Evolutionary conservation across 2,888 invertebrate genomes (phyloP).

Genomic region (Pachydiplax longipennis): DNA sequence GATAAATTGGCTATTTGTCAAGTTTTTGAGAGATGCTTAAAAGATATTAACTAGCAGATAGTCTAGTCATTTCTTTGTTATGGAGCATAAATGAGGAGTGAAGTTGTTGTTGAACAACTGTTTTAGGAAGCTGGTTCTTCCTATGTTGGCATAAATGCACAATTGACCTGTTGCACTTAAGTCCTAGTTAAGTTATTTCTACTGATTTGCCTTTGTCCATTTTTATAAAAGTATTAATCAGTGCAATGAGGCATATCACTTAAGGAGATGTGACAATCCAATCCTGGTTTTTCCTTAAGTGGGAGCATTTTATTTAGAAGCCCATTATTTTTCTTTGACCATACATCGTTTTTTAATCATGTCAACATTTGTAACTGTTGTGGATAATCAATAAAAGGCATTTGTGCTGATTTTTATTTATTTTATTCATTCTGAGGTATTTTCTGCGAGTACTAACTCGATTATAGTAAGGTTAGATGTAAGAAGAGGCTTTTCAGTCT

Average conservation of each 20-base stretch:
- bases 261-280: background rate
- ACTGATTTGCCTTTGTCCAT: background rate
- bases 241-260: background rate
- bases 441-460: no score
- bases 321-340: slow-evolving; percentile 5
- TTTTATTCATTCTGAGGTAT: background rate
- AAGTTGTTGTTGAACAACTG: background rate
- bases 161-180: slow-evolving; percentile 18
- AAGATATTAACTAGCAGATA: slow-evolving; percentile 21
- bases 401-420: background rate
- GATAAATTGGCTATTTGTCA: background rate
- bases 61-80: slow-evolving; percentile 8
- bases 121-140: slow-evolving; percentile 32
- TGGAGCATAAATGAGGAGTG: slow-evolving; percentile 3
- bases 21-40: background rate
- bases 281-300: background rate
- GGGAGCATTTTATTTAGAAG: slow-evolving; percentile 19
- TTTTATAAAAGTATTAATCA: slow-evolving; percentile 16
- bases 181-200: background rate
- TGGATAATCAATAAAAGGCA: slow-evolving; percentile 15
- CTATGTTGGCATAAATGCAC: background rate
- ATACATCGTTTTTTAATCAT: background rate
- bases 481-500: no score
- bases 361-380: slow-evolving; percentile 37
- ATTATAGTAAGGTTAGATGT: no score